Base-by-base conservation (phyloP, 2,797 vertebrate genomes). In the Xyrichtys novacula region DNA sequence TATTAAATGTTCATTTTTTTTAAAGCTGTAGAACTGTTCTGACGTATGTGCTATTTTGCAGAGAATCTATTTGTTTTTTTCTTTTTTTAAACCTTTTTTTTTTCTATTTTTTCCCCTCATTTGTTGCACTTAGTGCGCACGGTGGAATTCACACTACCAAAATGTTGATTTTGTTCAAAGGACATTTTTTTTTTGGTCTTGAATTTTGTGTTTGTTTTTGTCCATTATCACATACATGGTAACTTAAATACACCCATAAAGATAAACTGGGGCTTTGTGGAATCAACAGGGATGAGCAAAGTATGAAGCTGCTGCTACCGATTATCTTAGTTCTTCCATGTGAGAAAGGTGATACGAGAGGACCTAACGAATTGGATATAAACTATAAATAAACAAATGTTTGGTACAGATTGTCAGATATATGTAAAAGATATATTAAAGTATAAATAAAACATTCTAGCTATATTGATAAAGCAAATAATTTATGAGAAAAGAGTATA, bases 241-340 rank as follows among this genome's bases (percentile, higher is more conserved):
- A 90, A 94, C 89, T 85, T 81, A 89, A 94, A 91, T 80, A 87
- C 92, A 94, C 94, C 93, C 86, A 89, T 89, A 80, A 34, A 85
- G 88, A 94, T 92, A 89, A 93, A 93, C 91, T 92, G 90, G 93
- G 94, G 90, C 90, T 92, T 95, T 91, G 94, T 93, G 93, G 97
- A 98, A 98, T 98, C 97, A 98, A 97, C 96, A 97, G 96, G 97
- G 96, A 96, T 94, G 96, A 95, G 97, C 97, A 98, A 96, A 99
- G 97, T 98, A 99, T 98, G 96, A 99, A 98, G 97, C 92, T 96
- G 96, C 97, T 98, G 96, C 96, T 97, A 96, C 91, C 90, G 89
- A 94, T 93, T 93, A 91, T 94, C 94, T 93, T 84, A 90, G 86
- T 96, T 96, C 94, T 95, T 97, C 94, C 93, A 89, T 94, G 89